Conservation (phyloP, 2,888 invertebrate genomes). For the Hecatera dysodea region DNA sequence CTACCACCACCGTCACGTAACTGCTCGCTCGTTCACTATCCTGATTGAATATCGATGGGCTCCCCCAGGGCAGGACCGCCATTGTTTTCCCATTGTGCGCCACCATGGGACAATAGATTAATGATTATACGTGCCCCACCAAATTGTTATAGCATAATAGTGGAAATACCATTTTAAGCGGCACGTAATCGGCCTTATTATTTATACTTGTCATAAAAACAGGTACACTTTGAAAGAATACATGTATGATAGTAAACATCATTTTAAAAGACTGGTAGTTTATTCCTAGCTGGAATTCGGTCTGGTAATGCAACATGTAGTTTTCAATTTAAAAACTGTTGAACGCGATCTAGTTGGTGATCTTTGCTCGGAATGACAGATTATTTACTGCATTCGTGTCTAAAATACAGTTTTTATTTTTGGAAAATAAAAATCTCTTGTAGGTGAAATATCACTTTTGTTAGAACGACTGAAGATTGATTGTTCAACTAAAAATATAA, state of each 20-base stretch:
- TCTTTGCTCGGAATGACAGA: constrained; percentile 4
- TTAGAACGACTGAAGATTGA: neutral
- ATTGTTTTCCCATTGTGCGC: constrained; percentile 66
- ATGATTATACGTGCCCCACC: constrained; percentile 57
- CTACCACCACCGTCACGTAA: constrained; percentile 51
- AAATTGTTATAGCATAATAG: constrained; percentile 58
- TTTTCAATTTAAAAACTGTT: constrained; percentile 23
- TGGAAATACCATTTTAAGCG: constrained; percentile 46
- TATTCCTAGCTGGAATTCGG: neutral
- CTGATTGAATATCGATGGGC: constrained; percentile 67
- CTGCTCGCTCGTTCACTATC: constrained; percentile 65
- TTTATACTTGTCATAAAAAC: neutral
- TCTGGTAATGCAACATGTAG: neutral
- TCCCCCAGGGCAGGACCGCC: constrained; percentile 60
- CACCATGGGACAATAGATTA: constrained; percentile 64
- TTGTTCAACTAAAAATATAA: neutral
- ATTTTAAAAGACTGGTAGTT: neutral
- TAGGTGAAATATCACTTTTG: too few relatives aligned
- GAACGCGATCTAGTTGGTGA: neutral
- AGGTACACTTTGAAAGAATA: too few relatives aligned
- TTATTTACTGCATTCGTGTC: neutral
- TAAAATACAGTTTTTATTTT: neutral
- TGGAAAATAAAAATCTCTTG: neutral
- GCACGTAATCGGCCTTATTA: constrained; percentile 11
- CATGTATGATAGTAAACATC: too few relatives aligned